Evolutionary conservation across 2,888 invertebrate species (phyloP), one percentile per base, ranked within the genome.

Genomic region (Chrysotoxum bicinctum): DNA sequence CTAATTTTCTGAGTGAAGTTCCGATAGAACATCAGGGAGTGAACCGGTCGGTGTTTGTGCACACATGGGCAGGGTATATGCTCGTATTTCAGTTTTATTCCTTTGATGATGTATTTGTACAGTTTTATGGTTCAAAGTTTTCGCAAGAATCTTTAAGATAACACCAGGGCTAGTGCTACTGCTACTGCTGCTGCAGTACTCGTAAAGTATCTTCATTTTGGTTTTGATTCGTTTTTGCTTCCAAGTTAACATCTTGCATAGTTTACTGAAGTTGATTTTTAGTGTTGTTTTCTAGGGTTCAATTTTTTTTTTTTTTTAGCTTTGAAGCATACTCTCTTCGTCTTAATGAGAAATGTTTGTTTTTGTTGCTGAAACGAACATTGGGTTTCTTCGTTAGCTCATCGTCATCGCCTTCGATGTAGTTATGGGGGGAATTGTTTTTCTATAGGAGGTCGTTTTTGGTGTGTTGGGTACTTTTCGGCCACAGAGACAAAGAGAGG

Each of bases 121-220:
- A 37, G 45, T 80, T 76, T 76, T 69, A 73, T 81, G 69, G 81
- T 77, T 77, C 77, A 85, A 85, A 85, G 76, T 85, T 81, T 81
- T 81, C 81, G 3, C 73, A 64, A 64, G 80, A 73, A 83, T 77
- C 80, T 73, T 43, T 19, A 50, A 79, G 79, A 79, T 82, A 78
- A 82, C 56, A 37, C 66, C 56, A 23, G 10, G 37, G 64, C 16
- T n/a, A n/a, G n/a, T 19, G 19, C 16, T 26, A 21, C 14, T 48
- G 19, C 10, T 54, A 16, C n/a, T 14, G 23, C 1, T 12, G 16
- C n/a, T 19, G 12, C 12, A 3, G 35, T n/a, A 3, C 3, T 10
- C 68, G 40, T 66, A 69, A 43, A 50, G 78, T 69, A 48, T 64
- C 54, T 40, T 50, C 48, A n/a, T 37, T 68, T 40, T 32, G 30